These are phyloP conservation scores for Acanthurus tractus DNA, from an alignment of 2,797 vertebrate species.

Conservation along the genomic window DNA sequence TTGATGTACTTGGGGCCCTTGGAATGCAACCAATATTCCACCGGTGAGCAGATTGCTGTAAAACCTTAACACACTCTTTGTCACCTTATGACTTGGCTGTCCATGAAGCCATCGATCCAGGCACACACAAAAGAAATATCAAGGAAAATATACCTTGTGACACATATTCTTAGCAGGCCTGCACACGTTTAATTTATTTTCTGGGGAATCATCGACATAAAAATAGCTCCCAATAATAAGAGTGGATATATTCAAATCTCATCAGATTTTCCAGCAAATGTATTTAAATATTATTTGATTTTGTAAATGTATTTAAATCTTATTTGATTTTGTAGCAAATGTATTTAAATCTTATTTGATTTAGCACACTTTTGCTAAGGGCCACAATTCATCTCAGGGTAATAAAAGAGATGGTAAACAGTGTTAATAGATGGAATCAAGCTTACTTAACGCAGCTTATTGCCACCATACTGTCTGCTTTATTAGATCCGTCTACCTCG, in stretches of 20 bases:
- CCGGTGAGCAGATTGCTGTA: conserved; percentile 67
- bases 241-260: conserved; percentile 49
- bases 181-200: conserved; percentile 29
- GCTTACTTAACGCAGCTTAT: conserved; percentile 74
- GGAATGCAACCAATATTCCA: conserved; percentile 70
- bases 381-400: conserved; percentile 68
- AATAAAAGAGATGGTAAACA: conserved; percentile 77
- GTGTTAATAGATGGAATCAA: conserved; percentile 79
- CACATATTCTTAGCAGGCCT: conserved; percentile 5
- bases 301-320: conserved; percentile 38
- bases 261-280: conserved; percentile 50
- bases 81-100: conserved; percentile 63
- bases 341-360: conserved; percentile 63
- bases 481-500: conserved; percentile 73
- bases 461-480: conserved; percentile 70
- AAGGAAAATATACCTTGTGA: conserved; percentile 27
- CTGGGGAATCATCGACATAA: conserved; percentile 14
- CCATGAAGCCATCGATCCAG: conserved; percentile 50
- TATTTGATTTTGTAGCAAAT: conserved; percentile 50
- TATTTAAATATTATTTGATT: conserved; percentile 65
- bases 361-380: conserved; percentile 60
- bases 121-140: background rate
- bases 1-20: conserved; percentile 69
- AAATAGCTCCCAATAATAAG: conserved; percentile 29
- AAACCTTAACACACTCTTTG: conserved; percentile 67